Evolutionary conservation across 1,140 invertebrate species (phyloP).

Genomic region (Halesus radiatus): DNA sequence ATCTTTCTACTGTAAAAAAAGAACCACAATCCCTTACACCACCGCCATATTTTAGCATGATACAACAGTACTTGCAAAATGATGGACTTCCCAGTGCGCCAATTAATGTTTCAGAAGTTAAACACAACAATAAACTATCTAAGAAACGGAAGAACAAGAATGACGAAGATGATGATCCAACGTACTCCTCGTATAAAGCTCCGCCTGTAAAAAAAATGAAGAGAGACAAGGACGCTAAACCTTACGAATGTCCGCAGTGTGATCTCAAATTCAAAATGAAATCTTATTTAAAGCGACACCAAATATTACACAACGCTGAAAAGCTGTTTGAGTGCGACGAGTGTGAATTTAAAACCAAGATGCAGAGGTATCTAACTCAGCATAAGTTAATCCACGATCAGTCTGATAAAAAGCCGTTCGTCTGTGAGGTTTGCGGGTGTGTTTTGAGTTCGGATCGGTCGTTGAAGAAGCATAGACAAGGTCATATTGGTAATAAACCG

Average conservation of each 20-base stretch:
- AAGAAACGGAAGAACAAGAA: not conserved
- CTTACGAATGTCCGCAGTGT: slow-evolving; percentile 10
- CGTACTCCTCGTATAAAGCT: not conserved
- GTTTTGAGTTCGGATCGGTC: not conserved
- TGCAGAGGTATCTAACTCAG: not conserved
- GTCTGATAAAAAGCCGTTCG: slow-evolving; percentile 7
- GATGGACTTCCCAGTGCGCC: not conserved
- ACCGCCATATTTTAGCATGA: not conserved
- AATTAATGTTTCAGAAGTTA: not conserved
- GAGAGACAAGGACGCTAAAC: slow-evolving; percentile 5
- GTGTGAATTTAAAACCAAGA: slow-evolving; percentile 18
- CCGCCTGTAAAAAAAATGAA: not conserved
- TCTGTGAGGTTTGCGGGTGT: slow-evolving; percentile 15
- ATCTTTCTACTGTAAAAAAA: slow-evolving; percentile 18
- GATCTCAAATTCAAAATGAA: slow-evolving; percentile 28
- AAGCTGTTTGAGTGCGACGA: slow-evolving; percentile 1
- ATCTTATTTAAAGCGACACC: slow-evolving; percentile 7
- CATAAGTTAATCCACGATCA: slow-evolving; percentile 13
- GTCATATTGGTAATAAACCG: not conserved
- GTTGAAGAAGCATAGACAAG: slow-evolving; percentile 20
- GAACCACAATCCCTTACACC: not conserved
- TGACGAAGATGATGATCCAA: not conserved
- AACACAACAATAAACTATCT: not conserved
- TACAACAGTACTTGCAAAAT: not conserved
- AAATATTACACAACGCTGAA: not conserved